phyloP scores from a whole-genome alignment of 2,888 invertebrate genomes.

The Leptopilina drosophilae region DNA sequence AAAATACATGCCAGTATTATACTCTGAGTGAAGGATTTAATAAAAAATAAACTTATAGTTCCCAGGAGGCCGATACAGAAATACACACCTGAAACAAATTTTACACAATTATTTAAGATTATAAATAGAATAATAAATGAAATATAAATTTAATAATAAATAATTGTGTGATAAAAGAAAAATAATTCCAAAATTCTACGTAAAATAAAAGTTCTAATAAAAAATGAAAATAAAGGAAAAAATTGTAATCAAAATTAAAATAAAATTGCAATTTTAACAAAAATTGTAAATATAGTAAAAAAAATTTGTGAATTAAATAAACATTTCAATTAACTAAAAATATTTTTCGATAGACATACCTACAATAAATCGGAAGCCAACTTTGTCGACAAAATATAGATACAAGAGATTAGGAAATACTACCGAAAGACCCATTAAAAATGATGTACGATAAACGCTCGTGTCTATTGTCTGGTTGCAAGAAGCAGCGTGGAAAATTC shows the following conservation, averaged over 20 bases:
- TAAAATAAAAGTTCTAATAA: no score
- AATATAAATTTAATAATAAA: no score
- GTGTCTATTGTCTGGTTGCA: conserved; percentile 8
- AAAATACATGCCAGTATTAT: conserved; percentile 86
- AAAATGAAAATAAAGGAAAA: no score
- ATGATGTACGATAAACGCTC: conserved; percentile 81
- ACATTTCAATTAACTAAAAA: background rate
- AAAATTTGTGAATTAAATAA: no score
- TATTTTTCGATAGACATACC: background rate
- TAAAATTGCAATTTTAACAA: no score
- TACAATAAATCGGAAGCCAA: background rate
- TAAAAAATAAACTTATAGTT: conserved; percentile 85
- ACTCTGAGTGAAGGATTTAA: conserved; percentile 83
- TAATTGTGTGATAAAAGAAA: no score
- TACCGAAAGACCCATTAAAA: background rate
- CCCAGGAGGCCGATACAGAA: conserved; percentile 83
- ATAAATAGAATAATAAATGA: background rate
- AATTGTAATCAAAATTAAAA: no score
- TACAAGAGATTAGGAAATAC: conserved; percentile 9
- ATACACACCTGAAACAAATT: background rate
- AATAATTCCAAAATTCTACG: no score
- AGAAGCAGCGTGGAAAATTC: conserved; percentile 63
- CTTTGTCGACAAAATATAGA: background rate
- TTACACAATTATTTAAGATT: background rate
- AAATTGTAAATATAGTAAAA: no score